Percentiles rank a stretch among this genome's conserved stretches.
phyloP scores from a whole-genome alignment of 2,888 invertebrate genomes.

The Xestia rhomboidea region DNA sequence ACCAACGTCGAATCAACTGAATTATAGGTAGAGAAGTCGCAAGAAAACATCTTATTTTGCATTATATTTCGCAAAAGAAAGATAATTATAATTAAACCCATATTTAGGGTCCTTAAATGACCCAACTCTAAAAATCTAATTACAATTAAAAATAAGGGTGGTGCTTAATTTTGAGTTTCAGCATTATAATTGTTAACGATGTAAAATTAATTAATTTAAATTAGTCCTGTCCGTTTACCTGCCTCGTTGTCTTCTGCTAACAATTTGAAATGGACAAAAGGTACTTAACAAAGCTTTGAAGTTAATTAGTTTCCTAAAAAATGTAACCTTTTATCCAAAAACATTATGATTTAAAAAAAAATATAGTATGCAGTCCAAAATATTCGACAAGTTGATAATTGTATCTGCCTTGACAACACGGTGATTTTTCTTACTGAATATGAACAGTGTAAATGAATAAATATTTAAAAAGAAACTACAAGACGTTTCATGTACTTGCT shows the following conservation, averaged over 20 bases:
- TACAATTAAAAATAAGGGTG: constrained; percentile 46
- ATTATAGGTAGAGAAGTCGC: not conserved
- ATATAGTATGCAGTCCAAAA: not conserved
- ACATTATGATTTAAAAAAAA: not conserved
- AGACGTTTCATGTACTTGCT: not conserved
- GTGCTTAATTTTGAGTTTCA: constrained; percentile 47
- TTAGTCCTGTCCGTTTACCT: constrained; percentile 25
- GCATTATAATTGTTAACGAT: constrained; percentile 42
- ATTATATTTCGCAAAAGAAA: not conserved
- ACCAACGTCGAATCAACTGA: not conserved
- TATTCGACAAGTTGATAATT: not conserved
- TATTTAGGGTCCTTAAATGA: constrained; percentile 33
- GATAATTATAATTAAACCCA: constrained; percentile 41
- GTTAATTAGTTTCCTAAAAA: not conserved
- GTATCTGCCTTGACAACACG: no score
- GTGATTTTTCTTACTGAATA: not conserved
- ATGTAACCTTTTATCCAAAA: not conserved
- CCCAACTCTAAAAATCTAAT: constrained; percentile 54
- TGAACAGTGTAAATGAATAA: not conserved
- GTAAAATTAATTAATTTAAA: constrained; percentile 50
- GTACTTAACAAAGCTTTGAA: not conserved
- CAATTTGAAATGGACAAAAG: constrained; percentile 11
- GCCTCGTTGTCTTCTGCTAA: constrained; percentile 18
- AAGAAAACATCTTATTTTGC: not conserved
- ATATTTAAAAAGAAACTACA: not conserved